Conservation (phyloP, 2,797 vertebrate genomes). For the Pelobates cultripes region DNA sequence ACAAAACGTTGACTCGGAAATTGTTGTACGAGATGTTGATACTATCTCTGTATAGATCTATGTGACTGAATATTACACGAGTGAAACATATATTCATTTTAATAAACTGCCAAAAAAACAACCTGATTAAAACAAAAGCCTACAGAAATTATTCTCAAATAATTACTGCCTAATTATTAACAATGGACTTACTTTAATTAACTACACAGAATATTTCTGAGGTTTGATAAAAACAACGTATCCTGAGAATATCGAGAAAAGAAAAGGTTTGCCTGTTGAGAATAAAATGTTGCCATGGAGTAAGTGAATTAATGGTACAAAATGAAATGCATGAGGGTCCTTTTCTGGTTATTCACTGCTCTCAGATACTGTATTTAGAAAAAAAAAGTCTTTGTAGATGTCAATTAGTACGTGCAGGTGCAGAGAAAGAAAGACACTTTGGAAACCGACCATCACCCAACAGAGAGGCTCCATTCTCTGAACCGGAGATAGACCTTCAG, state of each 20-base stretch:
- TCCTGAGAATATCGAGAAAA: conserved; percentile 54
- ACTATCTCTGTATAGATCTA: too few relatives aligned
- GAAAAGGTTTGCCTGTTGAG: conserved; percentile 51
- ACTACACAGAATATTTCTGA: conserved; percentile 8
- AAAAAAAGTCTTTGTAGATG: conserved; percentile 62
- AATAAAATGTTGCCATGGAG: conserved; percentile 69
- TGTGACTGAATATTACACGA: too few relatives aligned
- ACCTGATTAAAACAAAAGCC: too few relatives aligned
- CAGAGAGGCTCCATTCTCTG: conserved; percentile 51
- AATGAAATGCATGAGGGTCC: conserved; percentile 66
- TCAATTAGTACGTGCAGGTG: conserved; percentile 70
- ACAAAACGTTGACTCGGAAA: too few relatives aligned
- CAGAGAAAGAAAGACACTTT: conserved; percentile 56
- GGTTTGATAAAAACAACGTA: conserved; percentile 19
- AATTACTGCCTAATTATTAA: not conserved
- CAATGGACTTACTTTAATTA: conserved; percentile 1
- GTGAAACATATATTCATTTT: too few relatives aligned
- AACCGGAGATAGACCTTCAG: conserved; percentile 15
- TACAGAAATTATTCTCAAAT: too few relatives aligned
- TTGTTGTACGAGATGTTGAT: too few relatives aligned
- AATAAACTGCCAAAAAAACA: too few relatives aligned
- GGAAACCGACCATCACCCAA: conserved; percentile 55
- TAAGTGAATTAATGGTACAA: conserved; percentile 66
- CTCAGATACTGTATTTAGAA: conserved; percentile 59
- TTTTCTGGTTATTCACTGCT: conserved; percentile 60